Evolutionary conservation across 2,888 invertebrate genomes (phyloP).

Genomic region (Pterostichus niger): DNA sequence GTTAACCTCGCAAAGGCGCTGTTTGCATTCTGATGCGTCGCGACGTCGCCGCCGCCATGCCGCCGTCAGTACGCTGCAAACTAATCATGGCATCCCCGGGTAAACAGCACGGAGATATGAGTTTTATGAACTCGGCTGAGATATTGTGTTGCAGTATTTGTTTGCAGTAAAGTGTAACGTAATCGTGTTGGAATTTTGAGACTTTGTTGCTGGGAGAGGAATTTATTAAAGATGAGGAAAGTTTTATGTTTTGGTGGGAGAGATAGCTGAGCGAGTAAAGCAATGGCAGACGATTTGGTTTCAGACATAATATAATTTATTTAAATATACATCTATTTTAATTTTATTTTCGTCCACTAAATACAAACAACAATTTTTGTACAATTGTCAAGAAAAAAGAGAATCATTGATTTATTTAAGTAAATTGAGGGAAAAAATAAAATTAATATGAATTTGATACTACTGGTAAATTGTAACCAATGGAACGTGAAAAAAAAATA

Average conservation of each 20-base stretch:
- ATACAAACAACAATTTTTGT: too few relatives aligned
- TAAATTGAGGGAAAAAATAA: too few relatives aligned
- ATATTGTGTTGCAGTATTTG: slow-evolving; percentile 11
- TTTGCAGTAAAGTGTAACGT: background rate
- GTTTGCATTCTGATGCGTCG: slow-evolving; percentile 12
- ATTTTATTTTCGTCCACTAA: too few relatives aligned
- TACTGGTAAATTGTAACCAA: too few relatives aligned
- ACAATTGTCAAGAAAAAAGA: too few relatives aligned
- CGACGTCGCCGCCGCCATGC: background rate
- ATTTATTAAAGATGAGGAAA: too few relatives aligned
- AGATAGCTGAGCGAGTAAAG: background rate
- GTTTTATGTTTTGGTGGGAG: background rate
- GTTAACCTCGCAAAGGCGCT: background rate
- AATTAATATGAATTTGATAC: too few relatives aligned
- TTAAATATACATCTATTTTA: too few relatives aligned
- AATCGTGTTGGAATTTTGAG: background rate
- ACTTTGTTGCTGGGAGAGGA: background rate
- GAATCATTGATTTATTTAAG: too few relatives aligned
- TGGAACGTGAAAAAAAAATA: too few relatives aligned
- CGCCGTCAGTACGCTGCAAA: background rate
- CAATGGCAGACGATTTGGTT: too few relatives aligned
- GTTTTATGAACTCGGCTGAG: background rate
- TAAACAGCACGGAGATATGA: background rate
- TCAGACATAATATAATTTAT: too few relatives aligned
- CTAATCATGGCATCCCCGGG: background rate